Base-by-base conservation (phyloP, 2,888 invertebrate genomes). In the Apamea crenata region DNA sequence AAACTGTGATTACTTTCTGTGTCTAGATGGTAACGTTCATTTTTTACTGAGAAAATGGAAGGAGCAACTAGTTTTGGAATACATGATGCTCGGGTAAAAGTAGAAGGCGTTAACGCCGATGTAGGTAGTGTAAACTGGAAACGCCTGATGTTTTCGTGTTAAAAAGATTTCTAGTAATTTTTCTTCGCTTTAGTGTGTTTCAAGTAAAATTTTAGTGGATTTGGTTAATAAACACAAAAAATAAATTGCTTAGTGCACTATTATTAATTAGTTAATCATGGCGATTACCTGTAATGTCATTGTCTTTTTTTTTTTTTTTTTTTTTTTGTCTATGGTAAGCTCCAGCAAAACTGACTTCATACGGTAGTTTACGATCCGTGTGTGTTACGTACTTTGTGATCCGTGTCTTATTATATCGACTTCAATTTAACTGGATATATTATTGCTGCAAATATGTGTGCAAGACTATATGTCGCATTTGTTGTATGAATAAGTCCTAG, bases 1-100 rank as follows among this genome's bases (percentile, higher is more conserved):
- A 56, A 16, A 53, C 2, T 36, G 25, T n/a, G 21, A 8, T 7
- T 47, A 29, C 6, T 50, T 69, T 69, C 14, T 69, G 8, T 21
- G 4, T 21, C 4, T 25, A 32, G 47, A 8, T 50, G 29, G 8
- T 21, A 16, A 16, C 18, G n/a, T 16, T 16, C 2, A 16, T n/a
- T 12, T 44, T 29, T 8, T 29, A 53, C 81, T 81, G 53, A 36
- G 10, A 36, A 10, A 77, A 68, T 65, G 0, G 1, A 36, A 66
- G 61, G 71, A 82, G 84, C 84, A 84, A 86, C 1, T 25, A 0
- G 36, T 59, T 74, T 74, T 53, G 1, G 16, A 65, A 70, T 32
- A n/a, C 7, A 61, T 16, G 63, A 65, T 83, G 85, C 85, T 80
- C 53, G 4, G n/a, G 4, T 4, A 63, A 59, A 66, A 77, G 1